Evolutionary conservation across 2,113 vertebrate genomes (phyloP).

Genomic region (Pteronura brasiliensis): DNA sequence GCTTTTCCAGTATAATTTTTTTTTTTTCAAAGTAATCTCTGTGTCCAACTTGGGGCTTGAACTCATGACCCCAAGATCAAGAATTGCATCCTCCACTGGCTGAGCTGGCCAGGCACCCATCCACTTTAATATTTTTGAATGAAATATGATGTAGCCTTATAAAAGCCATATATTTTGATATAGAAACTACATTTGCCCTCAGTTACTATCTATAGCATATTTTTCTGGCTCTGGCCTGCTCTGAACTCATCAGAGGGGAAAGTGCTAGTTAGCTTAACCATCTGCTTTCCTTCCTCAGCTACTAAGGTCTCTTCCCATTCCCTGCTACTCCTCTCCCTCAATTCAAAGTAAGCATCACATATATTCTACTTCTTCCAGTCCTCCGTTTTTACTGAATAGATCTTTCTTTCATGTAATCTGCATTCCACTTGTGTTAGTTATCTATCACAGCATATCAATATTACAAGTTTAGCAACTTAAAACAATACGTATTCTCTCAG

Average conservation of each 20-base stretch:
- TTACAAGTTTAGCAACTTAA: neutral
- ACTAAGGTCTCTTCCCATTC: neutral
- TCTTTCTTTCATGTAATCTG: neutral
- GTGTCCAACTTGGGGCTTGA: neutral
- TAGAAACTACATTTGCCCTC: neutral
- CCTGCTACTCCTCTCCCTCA: neutral
- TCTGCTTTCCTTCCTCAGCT: neutral
- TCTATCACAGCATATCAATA: neutral
- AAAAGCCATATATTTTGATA: neutral
- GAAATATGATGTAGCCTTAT: neutral
- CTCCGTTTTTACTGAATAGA: neutral
- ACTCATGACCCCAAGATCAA: neutral
- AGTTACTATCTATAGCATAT: neutral
- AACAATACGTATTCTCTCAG: neutral
- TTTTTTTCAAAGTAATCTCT: neutral
- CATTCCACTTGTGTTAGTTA: neutral
- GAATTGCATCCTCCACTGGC: neutral
- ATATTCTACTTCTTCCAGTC: neutral
- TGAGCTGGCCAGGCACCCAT: neutral
- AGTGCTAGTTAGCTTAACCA: neutral
- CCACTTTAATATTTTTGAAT: neutral
- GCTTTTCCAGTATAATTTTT: neutral
- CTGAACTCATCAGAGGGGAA: neutral
- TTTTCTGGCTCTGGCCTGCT: neutral
- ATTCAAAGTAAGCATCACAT: neutral